Evolutionary conservation across 2,888 invertebrate genomes (phyloP), one percentile per base, ranked within the genome.

Genomic region (Sphinx pinastri): DNA sequence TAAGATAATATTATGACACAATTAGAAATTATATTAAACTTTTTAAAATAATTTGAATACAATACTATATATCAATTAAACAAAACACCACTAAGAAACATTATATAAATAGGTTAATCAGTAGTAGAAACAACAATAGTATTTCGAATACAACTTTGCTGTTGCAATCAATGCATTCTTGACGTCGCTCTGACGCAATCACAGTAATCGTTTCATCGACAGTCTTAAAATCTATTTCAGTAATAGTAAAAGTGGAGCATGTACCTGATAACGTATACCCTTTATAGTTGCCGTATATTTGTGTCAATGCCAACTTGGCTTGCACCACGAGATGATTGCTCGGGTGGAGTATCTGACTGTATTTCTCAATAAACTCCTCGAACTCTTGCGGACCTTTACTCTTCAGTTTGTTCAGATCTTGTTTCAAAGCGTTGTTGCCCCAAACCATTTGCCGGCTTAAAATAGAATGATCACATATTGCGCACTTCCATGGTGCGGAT

Each of bases 261-360:
- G 54, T 86, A 96, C 96, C 96, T 81, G 93, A 79, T 76, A 95
- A 87, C 51, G 81, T 80, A 79, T 94, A 95, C 76, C 95, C 95
- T 71, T 94, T 91, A 8, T 90, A 87, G 84, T 95, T 95, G 72
- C 96, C 96, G 81, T 96, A 96, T 74, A 97, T 93, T 84, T 97
- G 96, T 67, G 95, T 92, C 52, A 97, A 87, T 4, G 96, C 95
- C 81, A 96, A 95, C 82, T 97, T 97, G 0, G 96, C 95, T 82
- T 96, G 95, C 19, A 97, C 85, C 0, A 96, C 91, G 76, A 96
- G 95, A 78, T 95, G 96, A 78, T 97, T 97, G 57, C 90, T 95
- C 0, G 95, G 95, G 84, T 97, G 97, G 70, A 97, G 84, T 8
- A 95, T 95, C 70, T 94, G 93, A 68, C 95, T 94, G 78, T 96